Evolutionary conservation across 2,888 invertebrate genomes (phyloP).

Genomic region (Leistus spinibarbis): DNA sequence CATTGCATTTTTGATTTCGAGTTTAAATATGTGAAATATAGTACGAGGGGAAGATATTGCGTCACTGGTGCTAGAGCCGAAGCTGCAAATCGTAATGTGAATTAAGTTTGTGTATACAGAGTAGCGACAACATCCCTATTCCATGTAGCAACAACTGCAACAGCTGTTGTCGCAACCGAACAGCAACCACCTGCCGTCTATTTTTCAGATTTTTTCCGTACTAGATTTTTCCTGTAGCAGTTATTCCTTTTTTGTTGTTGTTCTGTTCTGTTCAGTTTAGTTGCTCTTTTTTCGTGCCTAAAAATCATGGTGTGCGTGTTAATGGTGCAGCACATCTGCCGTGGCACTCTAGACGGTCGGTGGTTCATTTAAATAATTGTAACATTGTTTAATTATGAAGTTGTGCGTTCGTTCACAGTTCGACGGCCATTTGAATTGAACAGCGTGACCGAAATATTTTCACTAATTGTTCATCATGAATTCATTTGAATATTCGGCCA

Average conservation of each 20-base stretch:
- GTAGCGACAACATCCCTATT: no score
- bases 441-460: conserved; percentile 3
- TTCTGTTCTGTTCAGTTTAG: background rate
- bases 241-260: background rate
- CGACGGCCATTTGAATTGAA: background rate
- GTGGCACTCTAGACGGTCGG: background rate
- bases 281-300: no score
- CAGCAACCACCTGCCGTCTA: background rate
- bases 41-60: no score
- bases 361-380: background rate
- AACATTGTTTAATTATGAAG: background rate
- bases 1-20: no score
- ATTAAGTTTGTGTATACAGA: no score
- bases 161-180: background rate
- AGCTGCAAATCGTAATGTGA: no score
- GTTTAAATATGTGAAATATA: no score
- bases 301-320: background rate
- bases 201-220: background rate
- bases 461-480: conserved; percentile 1
- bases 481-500: background rate
- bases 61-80: no score
- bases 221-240: background rate
- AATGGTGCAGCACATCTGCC: background rate
- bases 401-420: background rate
- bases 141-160: no score